These are phyloP conservation scores for Heteropelma amictum DNA, from an alignment of 2,888 invertebrate species.

Conservation along the genomic window DNA sequence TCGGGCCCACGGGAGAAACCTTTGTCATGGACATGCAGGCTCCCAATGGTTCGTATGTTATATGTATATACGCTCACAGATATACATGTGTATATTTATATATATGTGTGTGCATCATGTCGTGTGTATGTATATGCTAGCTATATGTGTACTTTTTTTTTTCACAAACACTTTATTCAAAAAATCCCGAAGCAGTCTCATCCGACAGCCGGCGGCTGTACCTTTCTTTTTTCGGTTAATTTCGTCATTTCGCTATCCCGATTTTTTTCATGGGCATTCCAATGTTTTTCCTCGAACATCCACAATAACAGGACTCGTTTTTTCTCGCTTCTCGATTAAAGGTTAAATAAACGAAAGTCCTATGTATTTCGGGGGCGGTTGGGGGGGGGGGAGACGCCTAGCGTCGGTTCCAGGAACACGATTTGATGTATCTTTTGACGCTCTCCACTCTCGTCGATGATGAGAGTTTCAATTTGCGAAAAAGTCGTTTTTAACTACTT, in stretches of 20 bases:
- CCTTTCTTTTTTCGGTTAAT: background rate
- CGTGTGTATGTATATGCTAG: no score
- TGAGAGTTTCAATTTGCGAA: no score
- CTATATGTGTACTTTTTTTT: conserved; percentile 33
- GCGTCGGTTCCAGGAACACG: conserved; percentile 61
- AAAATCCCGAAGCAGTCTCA: background rate
- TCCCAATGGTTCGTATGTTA: conserved; percentile 75
- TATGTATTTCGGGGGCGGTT: conserved; percentile 3
- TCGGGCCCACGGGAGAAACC: conserved; percentile 61
- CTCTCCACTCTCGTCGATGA: no score
- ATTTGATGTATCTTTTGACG: conserved; percentile 43
- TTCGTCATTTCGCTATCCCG: background rate
- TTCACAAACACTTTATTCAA: conserved; percentile 30
- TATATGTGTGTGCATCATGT: no score
- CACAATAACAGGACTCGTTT: background rate
- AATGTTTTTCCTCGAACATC: background rate
- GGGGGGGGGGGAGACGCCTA: conserved; percentile 50
- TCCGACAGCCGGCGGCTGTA: background rate
- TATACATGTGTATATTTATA: no score
- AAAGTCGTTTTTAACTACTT: background rate
- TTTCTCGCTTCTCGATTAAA: conserved; percentile 35
- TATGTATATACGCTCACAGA: no score
- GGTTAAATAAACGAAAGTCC: conserved; percentile 57
- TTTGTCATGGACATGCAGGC: conserved; percentile 78
- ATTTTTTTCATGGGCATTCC: background rate